Percentiles rank a stretch among this genome's conserved stretches.
Evolutionary conservation across 2,113 vertebrate genomes (phyloP).

Genomic region (Deroptyus accipitrinus): DNA sequence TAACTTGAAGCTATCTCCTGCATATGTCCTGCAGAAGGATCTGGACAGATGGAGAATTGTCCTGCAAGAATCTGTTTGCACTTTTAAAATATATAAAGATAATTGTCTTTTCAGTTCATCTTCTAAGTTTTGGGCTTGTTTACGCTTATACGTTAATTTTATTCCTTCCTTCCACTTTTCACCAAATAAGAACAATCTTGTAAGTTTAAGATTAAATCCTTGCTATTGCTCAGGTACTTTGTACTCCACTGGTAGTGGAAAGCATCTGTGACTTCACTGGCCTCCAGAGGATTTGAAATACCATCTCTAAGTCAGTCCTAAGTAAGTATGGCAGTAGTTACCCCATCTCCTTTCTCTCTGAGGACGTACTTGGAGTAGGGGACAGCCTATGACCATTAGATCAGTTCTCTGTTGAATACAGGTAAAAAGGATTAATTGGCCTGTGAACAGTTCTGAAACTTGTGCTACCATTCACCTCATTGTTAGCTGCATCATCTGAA

Average conservation of each 20-base stretch:
- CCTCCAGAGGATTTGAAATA: neutral
- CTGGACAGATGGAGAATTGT: neutral
- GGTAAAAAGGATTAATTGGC: neutral
- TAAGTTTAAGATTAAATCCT: neutral
- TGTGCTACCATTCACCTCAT: neutral
- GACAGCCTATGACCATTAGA: neutral
- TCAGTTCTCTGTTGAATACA: neutral
- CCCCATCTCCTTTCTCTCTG: neutral
- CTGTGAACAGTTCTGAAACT: neutral
- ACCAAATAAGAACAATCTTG: neutral
- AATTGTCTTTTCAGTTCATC: constrained; percentile 30
- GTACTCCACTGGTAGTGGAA: neutral
- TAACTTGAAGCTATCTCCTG: neutral
- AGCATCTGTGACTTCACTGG: neutral
- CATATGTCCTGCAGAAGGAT: constrained; percentile 30
- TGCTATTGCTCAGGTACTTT: neutral
- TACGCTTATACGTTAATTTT: constrained; percentile 13
- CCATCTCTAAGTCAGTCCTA: neutral
- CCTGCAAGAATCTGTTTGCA: constrained; percentile 9
- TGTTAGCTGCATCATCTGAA: neutral
- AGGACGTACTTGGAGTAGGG: neutral
- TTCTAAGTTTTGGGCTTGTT: constrained; percentile 30
- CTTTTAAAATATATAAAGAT: constrained; percentile 22
- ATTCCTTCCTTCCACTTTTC: constrained; percentile 8
- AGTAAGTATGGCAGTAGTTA: neutral